Evolutionary conservation across 2,113 vertebrate genomes (phyloP), one percentile per base, ranked within the genome.

Genomic region (Chaetodon auriga): DNA sequence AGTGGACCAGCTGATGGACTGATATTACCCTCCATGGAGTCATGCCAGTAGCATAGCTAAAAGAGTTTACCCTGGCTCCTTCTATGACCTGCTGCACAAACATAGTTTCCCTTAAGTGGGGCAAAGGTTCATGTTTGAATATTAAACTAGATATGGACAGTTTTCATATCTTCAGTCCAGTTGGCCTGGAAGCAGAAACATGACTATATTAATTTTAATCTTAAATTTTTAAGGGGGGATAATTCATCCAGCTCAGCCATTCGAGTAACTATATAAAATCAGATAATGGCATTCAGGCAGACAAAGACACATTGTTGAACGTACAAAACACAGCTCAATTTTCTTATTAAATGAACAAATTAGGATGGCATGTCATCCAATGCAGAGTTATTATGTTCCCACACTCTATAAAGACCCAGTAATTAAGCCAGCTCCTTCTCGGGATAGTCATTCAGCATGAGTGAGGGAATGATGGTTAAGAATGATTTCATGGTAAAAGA

Each of bases 301-400:
- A 74, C 64, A 78, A 81, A 81, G 43, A 63, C 60, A 64, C 66
- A 80, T 69, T 85, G 82, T 75, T 70, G 35, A 75, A 81, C 16
- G 19, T 54, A 70, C 43, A 80, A 86, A 87, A 81, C 65, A 82
- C 41, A 45, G 78, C 83, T 82, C 63, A 76, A 84, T 87, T 86
- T 88, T 63, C 65, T 79, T 79, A 64, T 82, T 78, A 76, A 89
- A 76, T 73, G 61, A 89, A 78, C 73, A 83, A 84, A 83, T 84
- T 86, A 72, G 78, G 68, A 77, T 65, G 64, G 45, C 25, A 57
- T 81, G 78, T 84, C 81, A 86, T 78, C 53, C 78, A 77, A 25
- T 68, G 53, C 36, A 51, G 68, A 80, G 58, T 84, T 77, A 87
- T 87, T 89, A 83, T 87, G 58, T 73, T 66, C 57, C 43, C 66